phyloP scores from a whole-genome alignment of 2,888 invertebrate species.

The Tenthredo notha region DNA sequence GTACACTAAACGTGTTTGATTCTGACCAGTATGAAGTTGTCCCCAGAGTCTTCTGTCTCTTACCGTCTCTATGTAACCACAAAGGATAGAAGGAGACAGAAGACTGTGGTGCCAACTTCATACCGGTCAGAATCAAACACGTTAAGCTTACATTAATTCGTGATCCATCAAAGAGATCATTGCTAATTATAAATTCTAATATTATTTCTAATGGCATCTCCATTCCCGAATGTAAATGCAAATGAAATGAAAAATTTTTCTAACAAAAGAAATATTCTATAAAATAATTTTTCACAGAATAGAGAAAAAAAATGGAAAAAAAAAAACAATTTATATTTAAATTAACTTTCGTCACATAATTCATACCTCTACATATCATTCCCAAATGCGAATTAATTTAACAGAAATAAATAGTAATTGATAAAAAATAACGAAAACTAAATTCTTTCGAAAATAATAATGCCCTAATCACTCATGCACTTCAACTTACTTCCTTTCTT shows the following conservation, averaged over 20 bases:
- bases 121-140: no score
- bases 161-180: slow-evolving; percentile 25
- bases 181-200: slow-evolving; percentile 22
- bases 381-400: slow-evolving; percentile 54
- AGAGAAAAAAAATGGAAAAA: background rate
- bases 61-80: no score
- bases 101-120: no score
- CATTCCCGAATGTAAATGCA: slow-evolving; percentile 36
- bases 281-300: background rate
- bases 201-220: slow-evolving; percentile 35
- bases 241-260: slow-evolving; percentile 26
- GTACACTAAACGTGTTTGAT: no score
- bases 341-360: slow-evolving; percentile 22
- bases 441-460: slow-evolving; percentile 55
- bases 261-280: slow-evolving; percentile 11
- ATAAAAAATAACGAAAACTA: slow-evolving; percentile 54
- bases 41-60: no score
- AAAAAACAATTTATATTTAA: background rate
- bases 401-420: slow-evolving; percentile 56
- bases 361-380: slow-evolving; percentile 43
- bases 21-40: no score
- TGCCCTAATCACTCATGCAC: slow-evolving; percentile 54
- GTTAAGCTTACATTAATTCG: background rate
- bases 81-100: no score
- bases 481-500: slow-evolving; percentile 1